A percentile compares a stretch with the other conserved stretches of the same genome.
These are phyloP conservation scores for Eristalis arbustorum DNA, from an alignment of 2,888 invertebrate genomes.

Conservation along the genomic window DNA sequence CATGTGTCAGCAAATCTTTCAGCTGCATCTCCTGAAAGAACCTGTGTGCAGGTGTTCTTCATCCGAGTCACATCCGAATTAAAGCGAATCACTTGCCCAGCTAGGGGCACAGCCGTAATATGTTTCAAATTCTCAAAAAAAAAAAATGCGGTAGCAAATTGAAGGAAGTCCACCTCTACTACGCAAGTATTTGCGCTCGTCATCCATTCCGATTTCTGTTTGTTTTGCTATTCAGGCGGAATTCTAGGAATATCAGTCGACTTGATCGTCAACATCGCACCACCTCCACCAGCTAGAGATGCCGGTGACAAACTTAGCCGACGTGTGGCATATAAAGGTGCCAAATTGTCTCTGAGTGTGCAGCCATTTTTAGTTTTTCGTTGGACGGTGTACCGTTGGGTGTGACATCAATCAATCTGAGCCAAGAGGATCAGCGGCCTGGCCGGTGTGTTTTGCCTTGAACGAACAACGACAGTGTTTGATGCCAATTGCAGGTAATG, in stretches of 20 bases:
- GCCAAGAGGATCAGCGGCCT: neutral
- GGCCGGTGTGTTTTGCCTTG: conserved; percentile 5
- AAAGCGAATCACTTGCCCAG: neutral
- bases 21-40: neutral
- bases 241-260: neutral
- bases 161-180: neutral
- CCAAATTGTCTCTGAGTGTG: conserved; percentile 28
- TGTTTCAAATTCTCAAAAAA: conserved; percentile 7
- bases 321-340: conserved; percentile 33
- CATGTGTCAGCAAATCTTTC: conserved; percentile 5
- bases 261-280: neutral
- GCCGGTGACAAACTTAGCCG: neutral
- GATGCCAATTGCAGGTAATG: conserved; percentile 24
- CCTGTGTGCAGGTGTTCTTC: conserved; percentile 37
- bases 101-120: conserved; percentile 10
- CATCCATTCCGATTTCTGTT: neutral
- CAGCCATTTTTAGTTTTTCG: neutral
- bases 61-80: conserved; percentile 28
- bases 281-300: neutral
- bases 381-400: conserved; percentile 6
- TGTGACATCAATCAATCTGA: conserved; percentile 32
- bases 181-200: neutral
- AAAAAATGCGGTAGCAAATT: neutral
- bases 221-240: neutral
- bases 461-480: neutral